Evolutionary conservation across 2,888 invertebrate species (phyloP), one percentile per base, ranked within the genome.

Genomic region (Drosophila pegasa): DNA sequence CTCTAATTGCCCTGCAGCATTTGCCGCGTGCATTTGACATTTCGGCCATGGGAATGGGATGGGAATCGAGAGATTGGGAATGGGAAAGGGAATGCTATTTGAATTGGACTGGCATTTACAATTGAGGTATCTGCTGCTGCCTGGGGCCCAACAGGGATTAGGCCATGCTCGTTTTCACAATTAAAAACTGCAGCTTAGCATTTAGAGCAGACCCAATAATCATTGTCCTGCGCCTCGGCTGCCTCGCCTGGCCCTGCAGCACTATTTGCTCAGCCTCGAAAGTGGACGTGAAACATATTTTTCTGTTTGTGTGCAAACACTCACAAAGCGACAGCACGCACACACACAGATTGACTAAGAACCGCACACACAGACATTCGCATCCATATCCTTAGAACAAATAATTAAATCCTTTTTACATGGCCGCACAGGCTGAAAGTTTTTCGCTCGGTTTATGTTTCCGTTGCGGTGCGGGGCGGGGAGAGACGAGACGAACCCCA

Each of bases 371-470:
- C 12, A 41, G 33, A 33, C 27, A 58, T 47, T 54, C 59, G 52
- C 45, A 47, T 61, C 54, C 64, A 76, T 73, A 89, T 88, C 89
- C 89, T 85, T 80, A 89, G 78, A 89, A 78, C 87, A 89, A 89
- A 91, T 90, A 90, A 90, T 91, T 91, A 90, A 90, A 90, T 90
- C 90, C 90, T 91, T 91, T 90, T 81, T 83, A 88, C 76, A 81
- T 86, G 88, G 89, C 81, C 80, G 85, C 85, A 84, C 77, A 68
- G 67, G 48, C 74, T 33, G 57, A 77, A 87, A 81, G 79, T 82
- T 87, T 73, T 76, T 60, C 59, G 67, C 63, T 25, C 57, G 65
- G 52, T 57, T 55, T 69, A 61, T 64, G 66, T 62, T 64, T 64
- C 48, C 33, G 61, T 35, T 77, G 64, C 61, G 80, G 55, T 69